Evolutionary conservation across 2,888 invertebrate species (phyloP).

Genomic region (Drosophila borealis): DNA sequence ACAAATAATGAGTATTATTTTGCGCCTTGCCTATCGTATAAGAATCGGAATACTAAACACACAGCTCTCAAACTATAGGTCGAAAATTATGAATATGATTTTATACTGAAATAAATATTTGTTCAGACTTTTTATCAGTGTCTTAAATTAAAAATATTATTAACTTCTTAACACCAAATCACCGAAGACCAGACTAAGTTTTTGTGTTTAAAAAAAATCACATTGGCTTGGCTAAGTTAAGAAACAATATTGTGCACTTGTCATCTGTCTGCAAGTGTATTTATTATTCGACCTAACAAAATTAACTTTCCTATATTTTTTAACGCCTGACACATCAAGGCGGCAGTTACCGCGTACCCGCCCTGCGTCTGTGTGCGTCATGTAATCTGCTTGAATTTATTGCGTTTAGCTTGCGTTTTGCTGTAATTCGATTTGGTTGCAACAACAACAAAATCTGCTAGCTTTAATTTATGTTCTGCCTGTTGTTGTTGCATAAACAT

Average conservation of each 20-base stretch:
- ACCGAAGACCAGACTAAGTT: too few relatives aligned
- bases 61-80: too few relatives aligned
- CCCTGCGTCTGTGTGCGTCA: conserved; percentile 29
- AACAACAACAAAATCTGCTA: conserved; percentile 18
- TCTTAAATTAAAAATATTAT: too few relatives aligned
- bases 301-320: not conserved
- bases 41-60: too few relatives aligned
- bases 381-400: conserved; percentile 77
- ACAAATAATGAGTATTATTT: too few relatives aligned
- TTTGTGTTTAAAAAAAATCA: not conserved
- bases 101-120: too few relatives aligned
- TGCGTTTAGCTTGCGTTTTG: conserved; percentile 59
- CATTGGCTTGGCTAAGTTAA: not conserved
- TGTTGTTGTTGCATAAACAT: conserved; percentile 46
- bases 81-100: too few relatives aligned
- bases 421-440: conserved; percentile 69
- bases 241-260: too few relatives aligned
- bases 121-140: too few relatives aligned
- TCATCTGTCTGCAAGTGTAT: not conserved
- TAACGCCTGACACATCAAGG: conserved; percentile 68
- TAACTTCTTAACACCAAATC: too few relatives aligned
- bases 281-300: not conserved
- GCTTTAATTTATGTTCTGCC: conserved; percentile 57
- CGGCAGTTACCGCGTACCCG: conserved; percentile 39
- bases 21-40: too few relatives aligned